These are phyloP conservation scores for Cuniculus paca DNA, from an alignment of 2,797 vertebrate genomes.

Conservation along the genomic window DNA sequence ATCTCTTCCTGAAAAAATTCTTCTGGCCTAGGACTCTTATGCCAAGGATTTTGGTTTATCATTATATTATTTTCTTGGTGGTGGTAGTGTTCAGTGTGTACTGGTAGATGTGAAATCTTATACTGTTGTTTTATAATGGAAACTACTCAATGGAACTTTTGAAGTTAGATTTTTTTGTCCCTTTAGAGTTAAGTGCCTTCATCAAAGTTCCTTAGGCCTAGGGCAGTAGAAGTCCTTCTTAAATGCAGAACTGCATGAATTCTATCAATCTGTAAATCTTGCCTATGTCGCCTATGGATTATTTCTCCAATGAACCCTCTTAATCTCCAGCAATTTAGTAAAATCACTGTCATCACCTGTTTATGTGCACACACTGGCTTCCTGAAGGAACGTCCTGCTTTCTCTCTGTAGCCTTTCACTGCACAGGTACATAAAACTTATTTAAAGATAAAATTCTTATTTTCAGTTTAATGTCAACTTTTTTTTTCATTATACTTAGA, in stretches of 20 bases:
- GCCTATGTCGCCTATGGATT: not conserved
- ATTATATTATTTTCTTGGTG: not conserved
- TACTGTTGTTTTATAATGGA: not conserved
- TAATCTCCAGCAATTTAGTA: not conserved
- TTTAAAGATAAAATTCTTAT: not conserved
- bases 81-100: not conserved
- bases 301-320: not conserved
- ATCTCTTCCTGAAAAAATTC: not conserved
- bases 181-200: not conserved
- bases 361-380: not conserved
- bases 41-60: not conserved
- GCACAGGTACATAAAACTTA: not conserved
- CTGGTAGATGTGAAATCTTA: not conserved
- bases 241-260: not conserved
- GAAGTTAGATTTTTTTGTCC: not conserved
- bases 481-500: not conserved
- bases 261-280: not conserved
- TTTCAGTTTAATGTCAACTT: not conserved
- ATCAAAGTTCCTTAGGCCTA: not conserved
- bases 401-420: not conserved
- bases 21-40: not conserved
- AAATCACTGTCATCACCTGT: not conserved
- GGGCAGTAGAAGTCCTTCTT: not conserved
- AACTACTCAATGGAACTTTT: not conserved
- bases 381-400: not conserved